These are phyloP conservation scores for Platyscapa corneri DNA, from an alignment of 1,140 invertebrate genomes.

Conservation along the genomic window DNA sequence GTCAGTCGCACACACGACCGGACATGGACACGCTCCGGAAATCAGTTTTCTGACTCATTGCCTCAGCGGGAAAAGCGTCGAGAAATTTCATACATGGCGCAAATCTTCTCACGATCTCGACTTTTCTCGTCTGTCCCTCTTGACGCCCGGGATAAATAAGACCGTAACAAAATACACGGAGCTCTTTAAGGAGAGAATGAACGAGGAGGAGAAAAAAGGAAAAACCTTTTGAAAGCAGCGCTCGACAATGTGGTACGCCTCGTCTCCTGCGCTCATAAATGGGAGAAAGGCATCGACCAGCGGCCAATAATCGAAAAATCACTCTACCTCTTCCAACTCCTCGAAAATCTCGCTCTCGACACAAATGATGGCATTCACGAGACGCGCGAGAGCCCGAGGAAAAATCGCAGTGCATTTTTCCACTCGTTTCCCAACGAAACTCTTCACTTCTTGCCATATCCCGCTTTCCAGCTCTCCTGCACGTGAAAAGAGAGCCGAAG, in stretches of 20 bases:
- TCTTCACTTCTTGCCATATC: background rate
- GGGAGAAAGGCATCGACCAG: slow-evolving; percentile 9
- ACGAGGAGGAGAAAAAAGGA: background rate
- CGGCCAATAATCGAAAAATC: slow-evolving; percentile 57
- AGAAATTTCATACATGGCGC: background rate
- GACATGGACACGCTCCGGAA: slow-evolving; percentile 41
- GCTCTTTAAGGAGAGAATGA: background rate
- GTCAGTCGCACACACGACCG: slow-evolving; percentile 42
- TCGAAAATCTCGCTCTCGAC: background rate
- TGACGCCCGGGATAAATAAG: slow-evolving; percentile 21
- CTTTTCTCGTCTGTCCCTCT: background rate
- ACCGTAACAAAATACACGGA: slow-evolving; percentile 34
- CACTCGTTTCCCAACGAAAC: background rate
- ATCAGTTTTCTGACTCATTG: slow-evolving; percentile 50
- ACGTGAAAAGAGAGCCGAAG: background rate
- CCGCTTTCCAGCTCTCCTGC: background rate
- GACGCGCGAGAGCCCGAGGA: background rate
- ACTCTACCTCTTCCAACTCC: background rate
- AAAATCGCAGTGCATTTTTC: slow-evolving; percentile 11
- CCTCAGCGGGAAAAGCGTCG: background rate
- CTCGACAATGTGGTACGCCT: slow-evolving; percentile 10
- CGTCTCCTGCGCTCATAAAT: slow-evolving; percentile 34
- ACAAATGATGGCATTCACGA: slow-evolving; percentile 19
- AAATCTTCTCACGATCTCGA: slow-evolving; percentile 46
- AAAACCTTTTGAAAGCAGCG: slow-evolving; percentile 25